A percentile compares a stretch with the other conserved stretches of the same genome.
These are phyloP conservation scores for Pyrrhia umbra DNA, from an alignment of 2,888 invertebrate species.

Conservation along the genomic window DNA sequence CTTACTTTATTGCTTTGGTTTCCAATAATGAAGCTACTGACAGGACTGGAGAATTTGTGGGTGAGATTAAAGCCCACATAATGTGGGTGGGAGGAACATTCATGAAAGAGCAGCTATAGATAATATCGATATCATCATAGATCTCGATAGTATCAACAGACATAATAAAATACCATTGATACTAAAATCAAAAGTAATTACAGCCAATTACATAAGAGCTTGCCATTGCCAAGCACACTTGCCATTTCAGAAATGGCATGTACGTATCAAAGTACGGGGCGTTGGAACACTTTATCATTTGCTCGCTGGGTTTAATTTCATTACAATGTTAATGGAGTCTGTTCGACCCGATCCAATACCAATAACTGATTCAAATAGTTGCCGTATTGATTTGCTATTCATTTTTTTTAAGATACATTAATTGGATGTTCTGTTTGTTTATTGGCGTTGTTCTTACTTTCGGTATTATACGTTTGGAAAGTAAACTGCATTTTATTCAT, in stretches of 20 bases:
- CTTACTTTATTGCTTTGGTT: slow-evolving; percentile 32
- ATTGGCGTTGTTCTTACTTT: too few relatives aligned
- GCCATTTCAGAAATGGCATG: slow-evolving; percentile 32
- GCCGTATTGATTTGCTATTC: slow-evolving; percentile 7
- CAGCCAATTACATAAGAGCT: slow-evolving; percentile 25
- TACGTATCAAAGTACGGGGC: slow-evolving; percentile 24
- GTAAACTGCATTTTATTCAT: too few relatives aligned
- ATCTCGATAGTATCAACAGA: too few relatives aligned
- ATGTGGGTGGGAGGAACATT: background rate
- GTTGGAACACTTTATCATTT: slow-evolving; percentile 57
- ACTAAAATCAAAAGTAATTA: slow-evolving; percentile 23
- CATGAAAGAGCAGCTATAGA: too few relatives aligned
- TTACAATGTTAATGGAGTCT: slow-evolving; percentile 57
- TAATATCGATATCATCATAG: too few relatives aligned
- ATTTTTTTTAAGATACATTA: background rate
- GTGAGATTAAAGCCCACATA: background rate
- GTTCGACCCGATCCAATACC: slow-evolving; percentile 42
- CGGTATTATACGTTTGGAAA: too few relatives aligned
- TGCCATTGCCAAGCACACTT: slow-evolving; percentile 16
- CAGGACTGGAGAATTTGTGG: slow-evolving; percentile 2
- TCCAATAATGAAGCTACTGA: slow-evolving; percentile 14
- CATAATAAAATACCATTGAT: background rate
- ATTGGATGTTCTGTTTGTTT: background rate
- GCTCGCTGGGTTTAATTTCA: slow-evolving; percentile 50
- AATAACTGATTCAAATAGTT: slow-evolving; percentile 54